phyloP scores from a whole-genome alignment of 2,888 invertebrate genomes.

The Cantharis nigra region DNA sequence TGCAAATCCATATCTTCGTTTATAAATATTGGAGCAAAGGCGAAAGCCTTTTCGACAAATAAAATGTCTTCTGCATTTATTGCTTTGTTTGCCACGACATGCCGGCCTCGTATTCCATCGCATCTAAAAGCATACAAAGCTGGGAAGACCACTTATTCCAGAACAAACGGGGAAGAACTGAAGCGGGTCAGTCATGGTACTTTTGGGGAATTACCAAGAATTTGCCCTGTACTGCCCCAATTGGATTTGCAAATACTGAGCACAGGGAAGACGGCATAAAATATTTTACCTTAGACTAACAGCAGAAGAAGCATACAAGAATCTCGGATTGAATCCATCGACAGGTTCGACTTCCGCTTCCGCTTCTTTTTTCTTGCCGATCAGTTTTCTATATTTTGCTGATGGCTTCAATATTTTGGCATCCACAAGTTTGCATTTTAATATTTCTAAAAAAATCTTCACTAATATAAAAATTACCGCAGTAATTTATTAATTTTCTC shows the following conservation, averaged over 20 bases:
- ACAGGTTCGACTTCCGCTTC: constrained; percentile 46
- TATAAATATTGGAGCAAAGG: constrained; percentile 69
- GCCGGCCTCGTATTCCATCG: constrained; percentile 65
- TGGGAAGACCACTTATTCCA: too few relatives aligned
- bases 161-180: too few relatives aligned
- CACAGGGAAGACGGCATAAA: neutral
- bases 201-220: too few relatives aligned
- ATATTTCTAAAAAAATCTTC: neutral
- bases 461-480: neutral
- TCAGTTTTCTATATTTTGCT: neutral
- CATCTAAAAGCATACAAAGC: constrained; percentile 51
- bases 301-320: constrained; percentile 61
- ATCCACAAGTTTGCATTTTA: neutral
- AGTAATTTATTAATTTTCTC: neutral
- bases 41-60: constrained; percentile 80
- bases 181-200: too few relatives aligned
- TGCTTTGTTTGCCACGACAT: constrained; percentile 64
- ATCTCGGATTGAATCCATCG: constrained; percentile 59
- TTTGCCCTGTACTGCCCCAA: too few relatives aligned
- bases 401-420: neutral
- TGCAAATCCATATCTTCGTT: constrained; percentile 58
- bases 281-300: constrained; percentile 54
- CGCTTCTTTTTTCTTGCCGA: neutral
- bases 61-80: constrained; percentile 72
- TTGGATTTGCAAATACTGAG: too few relatives aligned